Conservation (phyloP, 2,888 invertebrate genomes). For the Euzophera pinguis region DNA sequence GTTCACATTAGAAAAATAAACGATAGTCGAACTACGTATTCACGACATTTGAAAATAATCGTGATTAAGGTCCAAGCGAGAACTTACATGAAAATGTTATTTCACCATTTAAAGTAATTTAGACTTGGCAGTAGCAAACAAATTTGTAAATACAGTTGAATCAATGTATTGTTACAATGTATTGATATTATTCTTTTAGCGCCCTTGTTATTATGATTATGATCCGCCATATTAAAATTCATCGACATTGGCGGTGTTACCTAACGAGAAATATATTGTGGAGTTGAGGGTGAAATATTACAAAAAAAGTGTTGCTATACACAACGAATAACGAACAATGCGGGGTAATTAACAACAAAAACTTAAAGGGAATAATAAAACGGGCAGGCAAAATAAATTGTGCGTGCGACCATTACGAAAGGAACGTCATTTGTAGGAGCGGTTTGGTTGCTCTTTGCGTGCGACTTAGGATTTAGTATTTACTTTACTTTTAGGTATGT, state of each 20-base stretch:
- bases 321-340: no score
- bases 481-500: no score
- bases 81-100: slow-evolving; percentile 34
- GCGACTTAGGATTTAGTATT: no score
- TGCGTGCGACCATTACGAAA: no score
- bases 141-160: slow-evolving; percentile 37
- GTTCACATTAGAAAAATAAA: slow-evolving; percentile 10
- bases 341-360: no score
- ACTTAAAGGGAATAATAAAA: no score
- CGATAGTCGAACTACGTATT: slow-evolving; percentile 22
- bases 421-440: no score
- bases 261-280: not conserved
- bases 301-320: no score
- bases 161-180: slow-evolving; percentile 36
- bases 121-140: slow-evolving; percentile 32
- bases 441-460: no score
- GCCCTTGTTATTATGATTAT: slow-evolving; percentile 80
- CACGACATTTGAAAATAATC: slow-evolving; percentile 31
- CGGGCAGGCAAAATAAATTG: no score
- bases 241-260: slow-evolving; percentile 13
- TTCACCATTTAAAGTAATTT: slow-evolving; percentile 23
- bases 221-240: slow-evolving; percentile 70
- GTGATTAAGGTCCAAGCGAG: slow-evolving; percentile 14
- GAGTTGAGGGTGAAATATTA: no score
- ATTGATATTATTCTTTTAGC: slow-evolving; percentile 71